Base-by-base conservation (phyloP, 1,140 invertebrate genomes). In the Aphelenchoides avenae region DNA sequence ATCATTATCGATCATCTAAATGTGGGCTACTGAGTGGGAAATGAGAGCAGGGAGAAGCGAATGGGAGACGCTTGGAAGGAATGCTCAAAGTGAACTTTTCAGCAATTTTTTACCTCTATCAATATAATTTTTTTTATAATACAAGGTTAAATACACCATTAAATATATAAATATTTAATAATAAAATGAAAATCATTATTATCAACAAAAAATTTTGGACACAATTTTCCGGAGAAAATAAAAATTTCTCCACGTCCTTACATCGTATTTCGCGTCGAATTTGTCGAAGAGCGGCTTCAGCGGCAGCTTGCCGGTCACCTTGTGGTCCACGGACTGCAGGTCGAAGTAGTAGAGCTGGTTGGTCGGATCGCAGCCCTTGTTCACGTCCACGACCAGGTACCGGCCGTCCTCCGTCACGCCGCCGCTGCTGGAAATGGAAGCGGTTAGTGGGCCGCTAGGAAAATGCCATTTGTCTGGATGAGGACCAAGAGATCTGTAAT, bases 191-290 rank as follows among this genome's bases (percentile, higher is more conserved):
- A n/a, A n/a, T n/a, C n/a, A n/a, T n/a, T n/a, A n/a, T n/a, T n/a
- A n/a, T n/a, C 5, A 4, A 34, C 24, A 46, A 29, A 24, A 18
- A 46, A 15, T 34, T 5, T n/a, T 30, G n/a, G 26, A 13, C 27
- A 46, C 11, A 46, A 36, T 41, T 4, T 5, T 46, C n/a, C 27
- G n/a, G 5, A 46, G 5, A 36, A 22, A 50, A 40, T 52, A 51
- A 29, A 3, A 46, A 42, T 49, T 40, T 40, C n/a, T 9, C 9
- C 2, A 15, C 9, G 7, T 11, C 78, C 77, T 78, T 80, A 91
- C 89, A 78, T 92, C 86, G 81, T 91, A 96, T 80, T 94, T 89
- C 18, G 89, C 88, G 80, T 95, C 89, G 77, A 92, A 87, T 78
- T 89, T 87, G 66, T 87, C 85, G 26, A 97, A 82, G 46, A 77